Conservation (phyloP, 2,888 invertebrate species). For the Andricus curvator region DNA sequence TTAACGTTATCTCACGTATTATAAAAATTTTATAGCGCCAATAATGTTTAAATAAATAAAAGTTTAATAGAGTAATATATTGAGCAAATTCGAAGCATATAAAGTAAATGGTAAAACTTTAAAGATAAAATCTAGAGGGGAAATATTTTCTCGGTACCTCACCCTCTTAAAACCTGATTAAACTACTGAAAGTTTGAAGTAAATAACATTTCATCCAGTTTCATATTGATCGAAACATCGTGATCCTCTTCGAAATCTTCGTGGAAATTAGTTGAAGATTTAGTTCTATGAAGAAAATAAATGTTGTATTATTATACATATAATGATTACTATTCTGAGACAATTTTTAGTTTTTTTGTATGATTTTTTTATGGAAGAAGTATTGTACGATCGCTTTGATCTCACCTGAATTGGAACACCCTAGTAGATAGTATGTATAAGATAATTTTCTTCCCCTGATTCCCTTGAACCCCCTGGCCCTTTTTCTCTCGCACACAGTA, state of each 20-base stretch:
- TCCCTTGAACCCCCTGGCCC: background rate
- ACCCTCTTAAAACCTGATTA: constrained; percentile 8
- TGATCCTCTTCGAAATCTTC: background rate
- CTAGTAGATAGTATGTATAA: background rate
- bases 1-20: background rate
- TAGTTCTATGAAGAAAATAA: background rate
- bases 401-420: background rate
- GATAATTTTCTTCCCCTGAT: background rate
- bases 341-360: background rate
- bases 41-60: constrained; percentile 8
- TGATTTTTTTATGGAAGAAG: background rate
- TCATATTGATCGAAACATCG: constrained; percentile 7
- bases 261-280: background rate
- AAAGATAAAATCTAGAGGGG: background rate
- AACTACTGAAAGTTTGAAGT: constrained; percentile 19
- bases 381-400: background rate
- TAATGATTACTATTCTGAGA: background rate
- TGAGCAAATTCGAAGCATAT: background rate
- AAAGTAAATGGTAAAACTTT: background rate
- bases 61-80: background rate
- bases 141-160: background rate
- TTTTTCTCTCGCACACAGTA: background rate
- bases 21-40: background rate
- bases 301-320: background rate
- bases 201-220: constrained; percentile 9